A percentile compares a stretch with the other conserved stretches of the same genome.
phyloP scores from a whole-genome alignment of 2,113 vertebrate genomes.

The Casuarius casuarius region DNA sequence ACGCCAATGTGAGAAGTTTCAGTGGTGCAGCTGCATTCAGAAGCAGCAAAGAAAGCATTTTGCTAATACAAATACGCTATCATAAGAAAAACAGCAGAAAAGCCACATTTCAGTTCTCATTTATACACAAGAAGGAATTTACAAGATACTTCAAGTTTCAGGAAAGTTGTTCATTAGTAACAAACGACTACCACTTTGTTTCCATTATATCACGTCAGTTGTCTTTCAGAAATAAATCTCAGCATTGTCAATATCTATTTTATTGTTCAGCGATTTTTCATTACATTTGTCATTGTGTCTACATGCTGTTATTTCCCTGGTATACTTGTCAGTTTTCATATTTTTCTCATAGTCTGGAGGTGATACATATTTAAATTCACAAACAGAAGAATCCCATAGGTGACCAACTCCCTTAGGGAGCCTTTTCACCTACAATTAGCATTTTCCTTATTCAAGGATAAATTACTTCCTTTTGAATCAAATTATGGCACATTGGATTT shows the following conservation, averaged over 20 bases:
- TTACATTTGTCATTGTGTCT: not conserved
- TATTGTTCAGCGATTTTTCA: conserved; percentile 30
- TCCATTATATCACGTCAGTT: not conserved
- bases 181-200: not conserved
- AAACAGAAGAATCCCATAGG: not conserved
- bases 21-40: not conserved
- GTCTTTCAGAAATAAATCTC: conserved; percentile 10
- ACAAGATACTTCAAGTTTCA: not conserved
- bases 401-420: not conserved
- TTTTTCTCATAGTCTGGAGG: not conserved
- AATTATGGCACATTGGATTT: not conserved
- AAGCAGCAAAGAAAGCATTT: not conserved
- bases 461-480: conserved; percentile 20
- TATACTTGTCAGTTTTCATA: conserved; percentile 25
- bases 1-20: fast-evolving
- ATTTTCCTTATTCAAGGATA: conserved; percentile 18
- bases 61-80: not conserved
- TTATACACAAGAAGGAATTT: not conserved
- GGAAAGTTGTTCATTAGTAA: not conserved
- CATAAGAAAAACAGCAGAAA: not conserved
- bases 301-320: conserved; percentile 11
- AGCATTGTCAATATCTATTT: conserved; percentile 34
- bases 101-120: not conserved
- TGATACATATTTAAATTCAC: conserved; percentile 14
- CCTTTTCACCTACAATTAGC: conserved; percentile 12